Conservation (phyloP, 2,888 invertebrate species). For the Eurytoma californica region DNA sequence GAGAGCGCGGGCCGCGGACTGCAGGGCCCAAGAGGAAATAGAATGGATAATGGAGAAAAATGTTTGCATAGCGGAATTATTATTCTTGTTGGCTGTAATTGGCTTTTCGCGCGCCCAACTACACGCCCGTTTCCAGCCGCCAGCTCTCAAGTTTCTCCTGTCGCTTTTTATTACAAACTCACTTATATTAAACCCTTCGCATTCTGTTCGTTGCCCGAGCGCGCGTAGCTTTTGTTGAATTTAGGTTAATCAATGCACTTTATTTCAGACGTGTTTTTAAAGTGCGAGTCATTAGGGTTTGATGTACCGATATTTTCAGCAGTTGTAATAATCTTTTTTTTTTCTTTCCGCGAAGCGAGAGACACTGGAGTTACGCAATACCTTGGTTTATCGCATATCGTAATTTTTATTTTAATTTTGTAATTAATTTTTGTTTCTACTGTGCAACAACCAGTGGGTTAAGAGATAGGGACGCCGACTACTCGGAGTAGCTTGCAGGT, state of each 20-base stretch:
- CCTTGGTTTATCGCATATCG: no score
- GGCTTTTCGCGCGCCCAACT: slow-evolving; percentile 20
- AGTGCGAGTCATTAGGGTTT: no score
- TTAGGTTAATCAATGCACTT: background rate
- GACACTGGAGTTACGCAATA: no score
- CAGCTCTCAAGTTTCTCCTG: background rate
- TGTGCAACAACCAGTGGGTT: no score
- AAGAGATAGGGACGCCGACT: no score
- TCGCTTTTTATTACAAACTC: background rate
- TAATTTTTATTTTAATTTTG: no score
- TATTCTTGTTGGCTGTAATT: slow-evolving; percentile 38
- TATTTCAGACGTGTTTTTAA: background rate
- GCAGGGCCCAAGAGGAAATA: slow-evolving; percentile 14
- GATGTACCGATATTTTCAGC: no score
- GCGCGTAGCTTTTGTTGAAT: background rate
- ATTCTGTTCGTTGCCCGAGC: background rate
- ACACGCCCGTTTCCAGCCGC: background rate
- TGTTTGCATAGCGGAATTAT: slow-evolving; percentile 20
- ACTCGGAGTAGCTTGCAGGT: no score
- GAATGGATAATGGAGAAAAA: slow-evolving; percentile 35
- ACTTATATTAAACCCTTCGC: background rate
- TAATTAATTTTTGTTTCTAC: no score
- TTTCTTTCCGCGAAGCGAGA: background rate
- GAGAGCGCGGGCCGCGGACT: no score
- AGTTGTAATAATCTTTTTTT: no score